A percentile compares a stretch with the other conserved stretches of the same genome.
These are phyloP conservation scores for Perca flavescens DNA, from an alignment of 2,113 vertebrate species.

Conservation along the genomic window DNA sequence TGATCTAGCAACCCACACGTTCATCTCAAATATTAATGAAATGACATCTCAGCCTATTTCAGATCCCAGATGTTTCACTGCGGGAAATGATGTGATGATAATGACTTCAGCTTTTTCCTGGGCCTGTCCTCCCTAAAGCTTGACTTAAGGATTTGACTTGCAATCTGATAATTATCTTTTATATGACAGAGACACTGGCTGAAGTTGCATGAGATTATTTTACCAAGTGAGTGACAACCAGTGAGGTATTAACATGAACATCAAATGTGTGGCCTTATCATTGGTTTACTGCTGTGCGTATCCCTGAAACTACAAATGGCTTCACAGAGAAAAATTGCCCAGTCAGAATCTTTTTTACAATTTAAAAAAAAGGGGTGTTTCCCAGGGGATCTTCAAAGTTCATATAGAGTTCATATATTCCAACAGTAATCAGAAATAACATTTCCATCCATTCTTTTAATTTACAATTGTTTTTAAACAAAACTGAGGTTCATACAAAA, in stretches of 20 bases:
- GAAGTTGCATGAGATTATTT: neutral
- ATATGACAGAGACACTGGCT: neutral
- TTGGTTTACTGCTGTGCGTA: neutral
- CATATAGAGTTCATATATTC: neutral
- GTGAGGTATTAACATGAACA: neutral
- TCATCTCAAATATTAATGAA: slow-evolving; percentile 36
- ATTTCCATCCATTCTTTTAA: neutral
- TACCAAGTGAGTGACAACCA: neutral
- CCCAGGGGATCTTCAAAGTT: neutral
- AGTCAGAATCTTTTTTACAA: neutral
- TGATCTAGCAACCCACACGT: slow-evolving; percentile 4
- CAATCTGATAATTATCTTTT: neutral
- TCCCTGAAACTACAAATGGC: neutral
- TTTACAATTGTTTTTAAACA: neutral
- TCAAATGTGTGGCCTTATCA: neutral
- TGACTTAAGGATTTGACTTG: slow-evolving; percentile 15
- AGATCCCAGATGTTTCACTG: slow-evolving; percentile 53
- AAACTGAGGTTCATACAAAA: neutral
- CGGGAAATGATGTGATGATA: slow-evolving; percentile 44
- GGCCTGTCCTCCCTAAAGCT: neutral
- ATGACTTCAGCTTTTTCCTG: slow-evolving; percentile 35
- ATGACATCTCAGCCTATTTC: slow-evolving; percentile 25
- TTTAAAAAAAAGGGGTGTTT: neutral
- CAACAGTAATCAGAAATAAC: neutral
- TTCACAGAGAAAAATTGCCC: neutral